phyloP scores from a whole-genome alignment of 2,888 invertebrate species.

The Parnassius glacialis region DNA sequence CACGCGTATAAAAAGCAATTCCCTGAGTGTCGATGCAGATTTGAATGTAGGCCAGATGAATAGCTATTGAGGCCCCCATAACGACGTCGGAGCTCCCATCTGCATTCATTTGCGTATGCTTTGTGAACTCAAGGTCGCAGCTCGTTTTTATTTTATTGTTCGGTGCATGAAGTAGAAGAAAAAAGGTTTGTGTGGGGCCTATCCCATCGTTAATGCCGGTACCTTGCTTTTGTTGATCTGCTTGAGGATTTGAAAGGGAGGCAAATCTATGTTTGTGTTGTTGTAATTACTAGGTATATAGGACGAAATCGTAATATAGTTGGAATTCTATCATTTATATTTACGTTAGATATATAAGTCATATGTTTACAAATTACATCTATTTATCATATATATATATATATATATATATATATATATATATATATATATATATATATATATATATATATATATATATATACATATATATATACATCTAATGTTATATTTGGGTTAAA shows the following conservation, averaged over 20 bases:
- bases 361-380: no score
- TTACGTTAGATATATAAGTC: no score
- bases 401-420: no score
- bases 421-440: no score
- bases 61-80: conserved; percentile 10
- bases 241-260: neutral
- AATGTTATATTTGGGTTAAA: no score
- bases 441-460: no score
- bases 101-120: conserved; percentile 14
- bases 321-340: no score
- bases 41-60: conserved; percentile 19
- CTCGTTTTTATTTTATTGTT: conserved; percentile 5
- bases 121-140: neutral
- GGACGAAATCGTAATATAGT: no score
- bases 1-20: conserved; percentile 13
- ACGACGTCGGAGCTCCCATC: conserved; percentile 11
- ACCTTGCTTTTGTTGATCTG: neutral
- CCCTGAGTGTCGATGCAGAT: neutral
- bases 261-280: neutral
- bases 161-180: neutral
- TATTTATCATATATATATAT: no score
- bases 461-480: no score
- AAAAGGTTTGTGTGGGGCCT: neutral
- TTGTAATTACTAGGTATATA: no score
- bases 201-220: no score